A percentile compares a stretch with the other conserved stretches of the same genome.
phyloP scores from a whole-genome alignment of 2,113 vertebrate species.

The Lates calcarifer region DNA sequence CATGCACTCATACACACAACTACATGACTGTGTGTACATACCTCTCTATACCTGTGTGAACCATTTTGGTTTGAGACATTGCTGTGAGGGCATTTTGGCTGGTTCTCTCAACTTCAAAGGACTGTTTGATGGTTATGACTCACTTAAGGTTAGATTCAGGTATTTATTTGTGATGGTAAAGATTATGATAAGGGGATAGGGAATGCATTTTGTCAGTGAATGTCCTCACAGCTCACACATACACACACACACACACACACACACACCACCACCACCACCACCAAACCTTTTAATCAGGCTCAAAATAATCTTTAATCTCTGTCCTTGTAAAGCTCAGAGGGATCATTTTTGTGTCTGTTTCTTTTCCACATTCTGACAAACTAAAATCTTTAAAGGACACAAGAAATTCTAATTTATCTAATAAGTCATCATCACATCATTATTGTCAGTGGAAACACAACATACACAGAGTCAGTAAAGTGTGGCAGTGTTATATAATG shows the following conservation, averaged over 20 bases:
- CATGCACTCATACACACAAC: neutral
- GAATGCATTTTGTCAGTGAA: too few relatives aligned
- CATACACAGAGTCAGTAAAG: neutral
- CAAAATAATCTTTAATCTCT: conserved; percentile 41
- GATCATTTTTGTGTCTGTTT: neutral
- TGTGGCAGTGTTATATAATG: neutral
- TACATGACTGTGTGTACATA: too few relatives aligned
- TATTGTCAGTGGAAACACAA: neutral
- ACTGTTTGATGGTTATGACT: too few relatives aligned
- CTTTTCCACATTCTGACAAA: neutral
- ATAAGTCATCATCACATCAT: neutral
- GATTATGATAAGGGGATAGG: too few relatives aligned
- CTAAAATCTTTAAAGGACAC: neutral
- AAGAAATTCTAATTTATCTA: neutral
- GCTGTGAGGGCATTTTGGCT: too few relatives aligned
- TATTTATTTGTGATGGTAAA: too few relatives aligned
- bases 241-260: neutral
- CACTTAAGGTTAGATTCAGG: too few relatives aligned
- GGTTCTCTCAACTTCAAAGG: too few relatives aligned
- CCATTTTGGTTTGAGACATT: too few relatives aligned
- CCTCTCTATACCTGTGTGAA: too few relatives aligned
- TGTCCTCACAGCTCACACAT: too few relatives aligned
- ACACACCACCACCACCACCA: too few relatives aligned
- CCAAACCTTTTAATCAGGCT: conserved; percentile 19
- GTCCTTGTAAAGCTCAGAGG: conserved; percentile 12